phyloP scores from a whole-genome alignment of 2,113 vertebrate genomes.

The Perca fluviatilis region DNA sequence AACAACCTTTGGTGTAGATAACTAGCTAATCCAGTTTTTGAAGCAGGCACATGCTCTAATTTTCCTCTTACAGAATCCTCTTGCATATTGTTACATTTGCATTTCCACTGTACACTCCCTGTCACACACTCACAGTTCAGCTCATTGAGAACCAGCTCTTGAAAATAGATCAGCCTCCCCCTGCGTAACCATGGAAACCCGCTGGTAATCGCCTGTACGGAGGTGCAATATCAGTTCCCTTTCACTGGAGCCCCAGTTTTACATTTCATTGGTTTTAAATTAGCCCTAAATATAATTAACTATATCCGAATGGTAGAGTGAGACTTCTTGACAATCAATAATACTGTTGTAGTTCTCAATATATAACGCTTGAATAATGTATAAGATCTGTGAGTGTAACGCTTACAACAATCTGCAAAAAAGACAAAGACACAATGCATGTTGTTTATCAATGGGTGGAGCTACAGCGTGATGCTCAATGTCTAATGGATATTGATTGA shows the following conservation, averaged over 20 bases:
- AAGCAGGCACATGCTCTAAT: slow-evolving; percentile 45
- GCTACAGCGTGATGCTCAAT: not conserved
- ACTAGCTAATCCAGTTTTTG: slow-evolving; percentile 57
- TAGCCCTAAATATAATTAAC: not conserved
- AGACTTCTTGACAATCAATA: not conserved
- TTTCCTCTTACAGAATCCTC: slow-evolving; percentile 43
- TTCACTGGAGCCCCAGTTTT: slow-evolving; percentile 39
- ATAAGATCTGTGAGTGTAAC: not conserved
- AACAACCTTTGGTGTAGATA: slow-evolving; percentile 45
- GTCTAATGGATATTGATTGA: slow-evolving; percentile 67
- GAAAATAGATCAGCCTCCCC: slow-evolving; percentile 76
- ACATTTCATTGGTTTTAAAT: slow-evolving; percentile 17
- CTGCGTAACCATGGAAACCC: slow-evolving; percentile 80
- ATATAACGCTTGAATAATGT: not conserved
- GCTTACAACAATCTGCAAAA: not conserved
- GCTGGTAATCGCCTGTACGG: slow-evolving; percentile 62
- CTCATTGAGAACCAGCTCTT: slow-evolving; percentile 73
- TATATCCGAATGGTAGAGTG: not conserved
- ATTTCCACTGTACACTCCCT: slow-evolving; percentile 65
- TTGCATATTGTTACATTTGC: slow-evolving; percentile 58
- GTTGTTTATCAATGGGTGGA: slow-evolving; percentile 10
- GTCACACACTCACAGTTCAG: slow-evolving; percentile 49
- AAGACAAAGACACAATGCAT: not conserved
- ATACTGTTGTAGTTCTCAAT: not conserved
- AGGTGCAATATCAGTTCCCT: slow-evolving; percentile 45